phyloP scores from a whole-genome alignment of 2,113 vertebrate species.

The Amazona guildingii region DNA sequence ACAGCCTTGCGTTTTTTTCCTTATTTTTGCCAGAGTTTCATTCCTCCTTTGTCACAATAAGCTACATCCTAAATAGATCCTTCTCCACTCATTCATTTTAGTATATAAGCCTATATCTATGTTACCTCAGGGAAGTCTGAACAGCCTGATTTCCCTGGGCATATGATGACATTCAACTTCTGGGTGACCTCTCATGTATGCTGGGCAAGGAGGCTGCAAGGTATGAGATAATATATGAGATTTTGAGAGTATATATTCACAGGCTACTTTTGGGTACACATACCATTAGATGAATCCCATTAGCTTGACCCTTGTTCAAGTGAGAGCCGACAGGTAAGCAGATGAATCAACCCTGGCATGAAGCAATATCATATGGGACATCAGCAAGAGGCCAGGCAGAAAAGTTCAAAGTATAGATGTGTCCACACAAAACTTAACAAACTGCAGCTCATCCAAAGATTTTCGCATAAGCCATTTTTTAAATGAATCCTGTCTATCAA shows the following conservation, averaged over 20 bases:
- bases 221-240: not conserved
- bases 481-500: not conserved
- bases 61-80: not conserved
- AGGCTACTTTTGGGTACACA: not conserved
- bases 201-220: not conserved
- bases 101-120: not conserved
- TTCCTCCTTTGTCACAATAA: not conserved
- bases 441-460: not conserved
- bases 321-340: not conserved
- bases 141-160: not conserved
- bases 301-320: not conserved
- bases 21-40: not conserved
- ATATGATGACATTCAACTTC: not conserved
- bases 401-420: not conserved
- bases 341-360: not conserved
- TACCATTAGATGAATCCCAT: not conserved
- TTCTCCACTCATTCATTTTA: not conserved
- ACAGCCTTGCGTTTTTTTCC: not conserved
- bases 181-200: not conserved
- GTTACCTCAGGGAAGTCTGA: not conserved
- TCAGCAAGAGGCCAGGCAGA: constrained; percentile 2
- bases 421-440: constrained; percentile 2
- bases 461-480: not conserved
- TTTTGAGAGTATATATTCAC: not conserved
- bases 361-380: not conserved